These are phyloP conservation scores for Philopedon plagiatum DNA, from an alignment of 2,888 invertebrate species.

Conservation along the genomic window DNA sequence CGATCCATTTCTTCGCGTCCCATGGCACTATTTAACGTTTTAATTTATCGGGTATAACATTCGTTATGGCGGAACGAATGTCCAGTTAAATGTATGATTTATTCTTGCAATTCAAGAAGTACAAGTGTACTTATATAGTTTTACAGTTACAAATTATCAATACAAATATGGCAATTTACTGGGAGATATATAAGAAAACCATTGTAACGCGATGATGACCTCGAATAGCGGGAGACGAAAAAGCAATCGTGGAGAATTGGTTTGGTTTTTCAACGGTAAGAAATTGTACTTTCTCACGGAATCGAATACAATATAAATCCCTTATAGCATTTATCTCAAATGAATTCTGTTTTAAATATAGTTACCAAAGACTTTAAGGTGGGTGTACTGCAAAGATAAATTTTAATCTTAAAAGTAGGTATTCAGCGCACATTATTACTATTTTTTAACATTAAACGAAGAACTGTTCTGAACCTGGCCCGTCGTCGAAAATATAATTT, in stretches of 20 bases:
- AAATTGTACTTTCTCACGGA: too few species aligned
- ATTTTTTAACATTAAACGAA: too few species aligned
- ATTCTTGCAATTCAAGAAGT: slow-evolving; percentile 6
- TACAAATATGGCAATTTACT: slow-evolving; percentile 3
- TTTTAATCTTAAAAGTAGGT: too few species aligned
- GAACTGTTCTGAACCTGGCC: too few species aligned
- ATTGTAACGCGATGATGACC: slow-evolving; percentile 1
- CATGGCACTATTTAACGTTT: background rate
- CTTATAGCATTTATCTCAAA: too few species aligned
- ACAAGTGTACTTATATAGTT: slow-evolving; percentile 1
- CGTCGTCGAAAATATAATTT: too few species aligned
- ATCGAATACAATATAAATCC: too few species aligned
- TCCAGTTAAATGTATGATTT: background rate
- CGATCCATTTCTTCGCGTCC: background rate
- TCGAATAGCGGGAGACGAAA: slow-evolving; percentile 1
- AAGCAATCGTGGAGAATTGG: background rate
- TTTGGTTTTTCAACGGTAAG: too few species aligned
- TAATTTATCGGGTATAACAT: background rate
- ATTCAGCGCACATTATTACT: too few species aligned
- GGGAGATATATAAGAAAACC: background rate
- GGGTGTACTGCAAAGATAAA: too few species aligned
- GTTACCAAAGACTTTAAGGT: too few species aligned
- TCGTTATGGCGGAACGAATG: background rate
- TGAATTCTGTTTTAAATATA: too few species aligned
- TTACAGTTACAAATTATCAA: slow-evolving; percentile 5